A percentile compares a stretch with the other conserved stretches of the same genome.
phyloP scores from a whole-genome alignment of 2,797 vertebrate species.

The Oceanodroma leucorhoa region DNA sequence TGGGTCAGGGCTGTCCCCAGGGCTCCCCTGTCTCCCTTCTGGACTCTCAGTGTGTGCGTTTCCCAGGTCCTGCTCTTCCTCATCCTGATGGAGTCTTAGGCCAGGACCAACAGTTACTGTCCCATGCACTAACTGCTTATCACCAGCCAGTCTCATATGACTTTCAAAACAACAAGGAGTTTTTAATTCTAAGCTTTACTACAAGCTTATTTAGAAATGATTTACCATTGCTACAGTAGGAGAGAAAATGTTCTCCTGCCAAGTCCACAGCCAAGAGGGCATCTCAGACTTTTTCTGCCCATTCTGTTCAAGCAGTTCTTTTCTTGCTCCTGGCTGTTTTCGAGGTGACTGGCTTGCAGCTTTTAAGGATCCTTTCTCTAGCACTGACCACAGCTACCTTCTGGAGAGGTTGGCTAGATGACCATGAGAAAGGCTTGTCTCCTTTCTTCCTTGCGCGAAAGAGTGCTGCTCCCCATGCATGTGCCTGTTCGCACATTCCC shows the following conservation, averaged over 20 bases:
- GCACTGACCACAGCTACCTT: neutral
- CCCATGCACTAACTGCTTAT: neutral
- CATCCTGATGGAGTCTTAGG: neutral
- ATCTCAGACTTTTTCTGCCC: neutral
- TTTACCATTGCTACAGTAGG: neutral
- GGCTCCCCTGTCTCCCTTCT: neutral
- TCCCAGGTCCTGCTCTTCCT: neutral
- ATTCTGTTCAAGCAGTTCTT: neutral
- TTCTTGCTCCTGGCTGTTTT: neutral
- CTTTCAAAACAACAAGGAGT: neutral
- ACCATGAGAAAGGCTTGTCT: neutral
- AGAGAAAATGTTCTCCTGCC: neutral
- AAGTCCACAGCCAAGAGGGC: neutral
- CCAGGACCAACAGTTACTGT: neutral
- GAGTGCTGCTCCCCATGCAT: neutral
- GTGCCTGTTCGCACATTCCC: neutral
- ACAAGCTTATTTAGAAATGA: neutral
- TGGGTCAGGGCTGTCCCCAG: neutral
- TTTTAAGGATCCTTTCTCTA: neutral
- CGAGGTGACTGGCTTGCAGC: neutral
- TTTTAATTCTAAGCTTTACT: neutral
- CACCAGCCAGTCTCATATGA: neutral
- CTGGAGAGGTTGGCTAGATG: neutral
- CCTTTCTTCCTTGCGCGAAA: neutral
- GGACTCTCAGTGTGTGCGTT: accelerated